Conservation (phyloP, 2,888 invertebrate genomes). For the Coecobrya sp. region DNA sequence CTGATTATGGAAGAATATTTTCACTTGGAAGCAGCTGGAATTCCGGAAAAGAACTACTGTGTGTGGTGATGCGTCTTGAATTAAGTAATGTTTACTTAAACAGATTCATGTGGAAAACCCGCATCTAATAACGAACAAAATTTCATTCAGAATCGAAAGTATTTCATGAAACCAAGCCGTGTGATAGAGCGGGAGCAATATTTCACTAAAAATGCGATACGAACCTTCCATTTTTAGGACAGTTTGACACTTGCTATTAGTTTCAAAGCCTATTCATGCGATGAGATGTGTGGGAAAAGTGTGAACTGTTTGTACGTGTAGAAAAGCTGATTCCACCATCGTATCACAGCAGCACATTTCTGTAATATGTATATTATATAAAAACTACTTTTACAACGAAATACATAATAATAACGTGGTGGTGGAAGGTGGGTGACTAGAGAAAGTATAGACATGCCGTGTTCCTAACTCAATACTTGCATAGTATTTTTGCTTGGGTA, state of each 20-base stretch:
- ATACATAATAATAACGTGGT: not conserved
- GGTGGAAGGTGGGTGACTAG: slow-evolving; percentile 1
- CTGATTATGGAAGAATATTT: not conserved
- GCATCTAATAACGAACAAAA: slow-evolving; percentile 1
- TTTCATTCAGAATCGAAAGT: slow-evolving; percentile 29
- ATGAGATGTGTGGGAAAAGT: slow-evolving; percentile 78
- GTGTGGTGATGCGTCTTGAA: not conserved
- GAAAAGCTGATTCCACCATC: slow-evolving; percentile 30
- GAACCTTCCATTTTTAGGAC: slow-evolving; percentile 74
- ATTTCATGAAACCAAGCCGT: slow-evolving; percentile 14
- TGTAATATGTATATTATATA: slow-evolving; percentile 1
- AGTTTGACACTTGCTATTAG: slow-evolving; percentile 80
- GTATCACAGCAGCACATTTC: not conserved
- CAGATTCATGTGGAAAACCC: slow-evolving; percentile 48
- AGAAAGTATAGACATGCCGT: slow-evolving; percentile 9
- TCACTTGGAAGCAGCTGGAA: slow-evolving; percentile 9
- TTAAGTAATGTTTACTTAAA: slow-evolving; percentile 52
- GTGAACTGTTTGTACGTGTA: slow-evolving; percentile 43
- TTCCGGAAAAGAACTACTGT: not conserved
- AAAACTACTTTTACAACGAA: slow-evolving; percentile 7
- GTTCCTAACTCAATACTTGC: not conserved
- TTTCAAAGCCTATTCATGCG: slow-evolving; percentile 77
- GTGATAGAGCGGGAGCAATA: slow-evolving; percentile 55
- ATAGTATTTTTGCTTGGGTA: slow-evolving; percentile 4
- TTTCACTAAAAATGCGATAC: slow-evolving; percentile 78